These are phyloP conservation scores for Lasioglossum pauxillum DNA, from an alignment of 2,888 invertebrate genomes.

Conservation along the genomic window DNA sequence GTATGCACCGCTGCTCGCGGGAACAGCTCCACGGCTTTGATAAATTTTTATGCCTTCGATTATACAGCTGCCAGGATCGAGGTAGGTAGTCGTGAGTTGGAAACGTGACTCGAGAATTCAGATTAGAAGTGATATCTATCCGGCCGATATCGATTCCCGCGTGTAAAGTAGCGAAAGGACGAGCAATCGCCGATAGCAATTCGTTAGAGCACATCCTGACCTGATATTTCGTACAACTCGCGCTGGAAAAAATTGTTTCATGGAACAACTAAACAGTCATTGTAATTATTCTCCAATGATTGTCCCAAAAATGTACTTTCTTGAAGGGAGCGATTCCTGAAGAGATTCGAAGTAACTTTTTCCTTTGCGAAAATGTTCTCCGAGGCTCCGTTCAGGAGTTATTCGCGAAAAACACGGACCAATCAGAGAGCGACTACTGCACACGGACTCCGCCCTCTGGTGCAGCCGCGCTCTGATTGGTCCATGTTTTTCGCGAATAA, in stretches of 20 bases:
- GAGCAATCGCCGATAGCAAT: background rate
- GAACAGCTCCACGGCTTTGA: slow-evolving; percentile 17
- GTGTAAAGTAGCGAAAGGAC: background rate
- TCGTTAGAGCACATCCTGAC: background rate
- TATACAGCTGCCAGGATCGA: background rate
- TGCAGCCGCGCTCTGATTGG: no score
- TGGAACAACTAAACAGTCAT: no score
- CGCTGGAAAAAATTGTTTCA: background rate
- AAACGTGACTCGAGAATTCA: background rate
- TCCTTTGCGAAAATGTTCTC: no score
- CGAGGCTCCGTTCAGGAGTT: no score
- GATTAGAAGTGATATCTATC: background rate
- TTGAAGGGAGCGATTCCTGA: no score
- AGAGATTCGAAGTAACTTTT: no score
- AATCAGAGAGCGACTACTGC: no score
- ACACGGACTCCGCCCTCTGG: no score
- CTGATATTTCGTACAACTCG: background rate
- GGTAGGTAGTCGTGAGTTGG: background rate
- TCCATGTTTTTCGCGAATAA: no score
- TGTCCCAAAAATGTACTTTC: no score
- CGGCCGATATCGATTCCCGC: background rate
- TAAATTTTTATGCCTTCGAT: slow-evolving; percentile 21
- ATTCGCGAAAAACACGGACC: no score
- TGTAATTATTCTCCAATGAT: no score
- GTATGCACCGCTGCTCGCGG: slow-evolving; percentile 21